Base-by-base conservation (phyloP, 2,113 vertebrate genomes). In the Poeciliopsis occidentalis region DNA sequence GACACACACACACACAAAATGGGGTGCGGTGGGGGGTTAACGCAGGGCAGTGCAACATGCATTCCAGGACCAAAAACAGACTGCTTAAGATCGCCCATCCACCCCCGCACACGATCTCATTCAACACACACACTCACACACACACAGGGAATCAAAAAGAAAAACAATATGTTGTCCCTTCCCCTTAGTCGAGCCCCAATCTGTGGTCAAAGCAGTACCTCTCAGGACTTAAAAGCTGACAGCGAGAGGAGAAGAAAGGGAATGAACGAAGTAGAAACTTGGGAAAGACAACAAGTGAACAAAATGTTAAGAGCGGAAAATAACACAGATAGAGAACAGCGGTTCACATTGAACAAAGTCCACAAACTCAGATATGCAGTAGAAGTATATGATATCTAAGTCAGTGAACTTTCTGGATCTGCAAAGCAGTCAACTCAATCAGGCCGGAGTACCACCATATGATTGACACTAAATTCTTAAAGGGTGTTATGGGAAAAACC, bases 11-110 rank as follows among this genome's bases (percentile, higher is more conserved):
- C 74, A 70, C 66, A 68, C 78, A 71, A 67, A 51, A 68, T 60
- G 76, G 69, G 67, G 79, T 57, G 51, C 22, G 22, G 39, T 41
- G 39, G 39, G 91, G 88, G 91, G 89, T 93, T 92, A 94, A 92
- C 87, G 84, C 82, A 85, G 92, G 91, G 93, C 89, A 93, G 86
- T 60, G 70, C 87, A 88, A 89, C 90, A 92, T 78, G 89, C 92
- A 95, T 95, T 95, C 94, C 92, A 93, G 74, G 78, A 88, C 88
- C 83, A 89, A 87, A 92, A 88, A 87, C 89, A 78, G 70, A 84
- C 84, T 89, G 75, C 88, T 83, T 85, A 63, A 88, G 85, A 87
- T 80, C 75, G 8, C 74, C 78, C 80, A 81, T 51, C 83, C 70
- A 73, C 88, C 87, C 89, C 84, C 86, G 84, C 87, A 81, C 80